Evolutionary conservation across 2,113 vertebrate genomes (phyloP), one percentile per base, ranked within the genome.

Genomic region (Meriones unguiculatus): DNA sequence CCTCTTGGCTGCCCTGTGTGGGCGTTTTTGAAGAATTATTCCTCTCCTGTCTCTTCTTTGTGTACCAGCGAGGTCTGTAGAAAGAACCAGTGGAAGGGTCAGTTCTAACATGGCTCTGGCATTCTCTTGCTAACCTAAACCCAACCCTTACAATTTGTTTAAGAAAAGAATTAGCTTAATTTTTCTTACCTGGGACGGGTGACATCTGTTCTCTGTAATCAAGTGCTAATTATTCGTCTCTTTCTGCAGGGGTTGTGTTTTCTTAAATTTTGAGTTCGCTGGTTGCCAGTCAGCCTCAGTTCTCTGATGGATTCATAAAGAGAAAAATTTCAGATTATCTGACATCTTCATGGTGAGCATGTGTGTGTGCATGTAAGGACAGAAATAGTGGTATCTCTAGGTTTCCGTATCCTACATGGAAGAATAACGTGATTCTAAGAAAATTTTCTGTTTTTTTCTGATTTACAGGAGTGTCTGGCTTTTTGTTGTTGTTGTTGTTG

Each of bases 381-480:
- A 73, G 38, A 30, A 95, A 14, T 7, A 14, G n/a, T 77, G 11
- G 24, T 84, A 81, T 90, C 81, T 84, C 12, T 65, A 94, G 38
- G 82, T 82, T 87, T 92, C 50, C 59, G 11, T 7, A 82, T 90
- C 38, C 20, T 73, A 84, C 67, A 32, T 92, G 54, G 76, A 20
- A 82, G 90, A 69, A 30, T 70, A 93, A 69, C 13, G 17, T 25
- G 69, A 62, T 82, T 92, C 46, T 90, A 91, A 82, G 90, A 93
- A 57, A 10, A 41, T n/a, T 59, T 20, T 65, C 9, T 46, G 28
- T 17, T 65, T 32, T 67, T 90, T 64, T 50, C 57, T 35, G 50
- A 32, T 77, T 84, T 76, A 72, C 17, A 69, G 35, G 64, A 86
- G 10, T 50, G 17, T 50, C 9, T 67, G 65, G 62, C 62, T 86